Conservation (phyloP, 1,140 invertebrate genomes). For the Asbolus verrucosus region DNA sequence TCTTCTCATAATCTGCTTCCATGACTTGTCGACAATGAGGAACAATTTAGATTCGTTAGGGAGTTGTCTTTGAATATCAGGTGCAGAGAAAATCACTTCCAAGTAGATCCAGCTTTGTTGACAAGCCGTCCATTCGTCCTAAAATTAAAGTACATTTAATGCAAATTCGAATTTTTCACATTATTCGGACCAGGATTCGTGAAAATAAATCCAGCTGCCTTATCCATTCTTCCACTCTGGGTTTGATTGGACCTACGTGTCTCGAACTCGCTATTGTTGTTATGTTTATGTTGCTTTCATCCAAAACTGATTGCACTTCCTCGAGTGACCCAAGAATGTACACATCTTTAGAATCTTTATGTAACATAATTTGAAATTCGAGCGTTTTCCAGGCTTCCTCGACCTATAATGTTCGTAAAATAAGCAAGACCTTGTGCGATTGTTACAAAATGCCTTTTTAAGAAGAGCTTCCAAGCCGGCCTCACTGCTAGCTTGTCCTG, state of each 20-base stretch:
- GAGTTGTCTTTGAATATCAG: conserved; percentile 88
- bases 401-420: conserved; percentile 68
- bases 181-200: conserved; percentile 74
- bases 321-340: conserved; percentile 85
- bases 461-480: conserved; percentile 81
- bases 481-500: conserved; percentile 87
- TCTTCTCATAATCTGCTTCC: conserved; percentile 85
- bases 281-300: conserved; percentile 88
- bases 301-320: conserved; percentile 83
- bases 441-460: conserved; percentile 73
- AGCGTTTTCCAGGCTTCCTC: conserved; percentile 84
- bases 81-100: conserved; percentile 89
- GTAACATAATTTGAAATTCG: conserved; percentile 80
- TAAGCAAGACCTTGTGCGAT: no score
- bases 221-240: conserved; percentile 84
- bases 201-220: conserved; percentile 79
- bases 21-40: conserved; percentile 85
- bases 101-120: conserved; percentile 90
- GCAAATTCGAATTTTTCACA: no score
- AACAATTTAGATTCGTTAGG: conserved; percentile 89
- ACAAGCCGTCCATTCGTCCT: conserved; percentile 88
- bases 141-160: conserved; percentile 48
- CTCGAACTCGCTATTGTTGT: conserved; percentile 86
- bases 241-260: conserved; percentile 85
- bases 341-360: conserved; percentile 85